Evolutionary conservation across 2,113 vertebrate species (phyloP).

Genomic region (Spizaetus ornatus): DNA sequence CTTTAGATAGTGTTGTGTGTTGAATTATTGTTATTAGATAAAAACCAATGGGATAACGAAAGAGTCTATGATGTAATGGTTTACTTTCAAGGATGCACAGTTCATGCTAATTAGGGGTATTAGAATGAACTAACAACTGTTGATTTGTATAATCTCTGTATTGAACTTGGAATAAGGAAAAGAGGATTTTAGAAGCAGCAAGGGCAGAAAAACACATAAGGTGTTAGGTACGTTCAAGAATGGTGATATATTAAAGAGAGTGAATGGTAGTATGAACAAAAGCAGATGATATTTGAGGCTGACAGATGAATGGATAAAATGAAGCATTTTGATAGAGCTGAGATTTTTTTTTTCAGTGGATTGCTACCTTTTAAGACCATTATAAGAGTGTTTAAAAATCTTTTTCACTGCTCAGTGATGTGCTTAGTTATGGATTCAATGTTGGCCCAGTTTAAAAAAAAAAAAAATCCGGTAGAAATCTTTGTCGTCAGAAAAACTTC

Average conservation of each 20-base stretch:
- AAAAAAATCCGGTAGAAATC: neutral
- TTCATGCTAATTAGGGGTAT: neutral
- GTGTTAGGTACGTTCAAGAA: neutral
- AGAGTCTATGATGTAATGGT: neutral
- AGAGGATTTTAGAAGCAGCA: neutral
- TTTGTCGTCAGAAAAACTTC: neutral
- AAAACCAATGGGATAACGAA: neutral
- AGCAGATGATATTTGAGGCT: neutral
- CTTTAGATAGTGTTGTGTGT: neutral
- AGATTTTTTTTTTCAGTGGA: neutral
- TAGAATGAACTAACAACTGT: neutral
- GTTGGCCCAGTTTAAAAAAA: neutral
- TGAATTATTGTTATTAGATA: neutral
- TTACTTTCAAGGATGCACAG: neutral
- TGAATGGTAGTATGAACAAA: neutral
- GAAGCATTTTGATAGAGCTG: neutral
- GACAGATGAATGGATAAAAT: neutral
- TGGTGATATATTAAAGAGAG: neutral
- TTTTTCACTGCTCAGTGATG: neutral
- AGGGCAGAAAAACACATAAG: neutral
- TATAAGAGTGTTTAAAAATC: neutral
- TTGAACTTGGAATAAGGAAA: neutral
- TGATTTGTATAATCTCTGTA: neutral
- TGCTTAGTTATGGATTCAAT: neutral
- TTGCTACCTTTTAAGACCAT: neutral